phyloP scores from a whole-genome alignment of 2,888 invertebrate species.

The Lasius fuliginosus region DNA sequence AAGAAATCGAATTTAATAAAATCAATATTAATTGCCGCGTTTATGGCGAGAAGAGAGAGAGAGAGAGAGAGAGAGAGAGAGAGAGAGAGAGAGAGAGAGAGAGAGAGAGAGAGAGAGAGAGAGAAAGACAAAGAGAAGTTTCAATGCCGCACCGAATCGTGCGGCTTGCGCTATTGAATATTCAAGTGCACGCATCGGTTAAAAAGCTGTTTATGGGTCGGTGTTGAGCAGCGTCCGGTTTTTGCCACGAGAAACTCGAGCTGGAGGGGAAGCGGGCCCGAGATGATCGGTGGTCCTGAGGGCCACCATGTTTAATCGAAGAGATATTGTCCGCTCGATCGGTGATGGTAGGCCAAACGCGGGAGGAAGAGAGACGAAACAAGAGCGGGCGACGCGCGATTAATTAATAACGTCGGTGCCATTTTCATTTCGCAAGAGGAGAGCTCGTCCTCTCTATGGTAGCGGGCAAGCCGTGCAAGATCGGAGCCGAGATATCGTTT shows the following conservation, averaged over 20 bases:
- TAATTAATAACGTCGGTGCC: conserved; percentile 77
- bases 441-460: conserved; percentile 20
- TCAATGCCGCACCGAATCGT: conserved; percentile 46
- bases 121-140: not conserved
- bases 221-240: conserved; percentile 80
- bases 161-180: conserved; percentile 81
- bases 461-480: conserved; percentile 28
- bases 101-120: not conserved
- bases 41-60: conserved; percentile 61
- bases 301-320: conserved; percentile 72
- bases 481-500: conserved; percentile 37
- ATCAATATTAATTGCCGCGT: conserved; percentile 85
- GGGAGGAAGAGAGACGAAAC: conserved; percentile 13
- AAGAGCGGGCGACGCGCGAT: conserved; percentile 65
- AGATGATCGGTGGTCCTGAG: conserved; percentile 77
- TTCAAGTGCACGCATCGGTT: conserved; percentile 80
- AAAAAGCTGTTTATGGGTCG: conserved; percentile 84
- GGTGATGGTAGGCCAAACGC: conserved; percentile 67
- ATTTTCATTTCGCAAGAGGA: conserved; percentile 69
- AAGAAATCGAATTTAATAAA: conserved; percentile 84
- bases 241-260: conserved; percentile 71
- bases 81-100: not conserved
- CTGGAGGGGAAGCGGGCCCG: conserved; percentile 55
- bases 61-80: not conserved
- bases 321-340: conserved; percentile 71